These are phyloP conservation scores for Myioborus melanocephalus DNA, from an alignment of 2,797 vertebrate species.

Conservation along the genomic window DNA sequence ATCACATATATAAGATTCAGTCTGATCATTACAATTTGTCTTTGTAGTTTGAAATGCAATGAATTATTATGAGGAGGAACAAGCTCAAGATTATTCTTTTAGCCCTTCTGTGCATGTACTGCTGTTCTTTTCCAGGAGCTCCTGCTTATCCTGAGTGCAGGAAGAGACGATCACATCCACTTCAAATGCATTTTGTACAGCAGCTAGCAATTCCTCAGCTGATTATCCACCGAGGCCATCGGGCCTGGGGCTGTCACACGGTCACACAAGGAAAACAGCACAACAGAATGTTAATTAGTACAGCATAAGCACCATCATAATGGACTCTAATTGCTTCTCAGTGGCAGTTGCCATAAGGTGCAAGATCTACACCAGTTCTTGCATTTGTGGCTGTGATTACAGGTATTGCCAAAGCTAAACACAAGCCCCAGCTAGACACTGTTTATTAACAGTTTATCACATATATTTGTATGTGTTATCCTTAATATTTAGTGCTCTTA, in stretches of 20 bases:
- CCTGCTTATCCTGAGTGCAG: not conserved
- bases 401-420: slow-evolving; percentile 1
- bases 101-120: not conserved
- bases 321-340: slow-evolving; percentile 87
- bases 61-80: not conserved
- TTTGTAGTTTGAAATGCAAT: not conserved
- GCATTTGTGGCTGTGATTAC: slow-evolving; percentile 26
- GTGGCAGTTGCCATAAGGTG: slow-evolving; percentile 74
- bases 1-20: not conserved
- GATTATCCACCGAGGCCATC: slow-evolving; percentile 67
- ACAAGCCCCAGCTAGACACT: accelerated
- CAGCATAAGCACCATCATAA: slow-evolving; percentile 82
- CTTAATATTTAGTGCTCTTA: not conserved
- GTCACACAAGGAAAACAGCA: slow-evolving; percentile 69
- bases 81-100: not conserved
- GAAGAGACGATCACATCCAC: slow-evolving; percentile 4
- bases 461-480: not conserved
- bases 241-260: slow-evolving; percentile 71
- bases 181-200: not conserved
- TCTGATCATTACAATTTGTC: not conserved
- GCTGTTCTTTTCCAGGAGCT: not conserved
- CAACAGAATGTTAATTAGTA: slow-evolving; percentile 88
- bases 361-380: slow-evolving; percentile 34
- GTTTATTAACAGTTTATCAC: not conserved
- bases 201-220: slow-evolving; percentile 52